These are phyloP conservation scores for Bovichtus diacanthus DNA, from an alignment of 2,797 vertebrate species.

Conservation along the genomic window DNA sequence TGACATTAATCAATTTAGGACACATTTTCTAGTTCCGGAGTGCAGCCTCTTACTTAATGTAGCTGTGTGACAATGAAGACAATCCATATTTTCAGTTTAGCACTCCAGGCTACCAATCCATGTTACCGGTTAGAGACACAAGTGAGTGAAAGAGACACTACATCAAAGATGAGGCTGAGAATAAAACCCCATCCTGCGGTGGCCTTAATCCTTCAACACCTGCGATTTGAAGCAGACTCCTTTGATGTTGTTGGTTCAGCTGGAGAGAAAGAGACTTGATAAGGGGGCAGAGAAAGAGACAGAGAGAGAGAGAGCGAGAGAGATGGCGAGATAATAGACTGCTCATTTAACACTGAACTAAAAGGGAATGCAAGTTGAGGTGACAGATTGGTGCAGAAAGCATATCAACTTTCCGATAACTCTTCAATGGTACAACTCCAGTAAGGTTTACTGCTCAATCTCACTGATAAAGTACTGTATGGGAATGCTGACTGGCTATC, in stretches of 20 bases:
- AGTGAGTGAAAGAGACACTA: slow-evolving; percentile 67
- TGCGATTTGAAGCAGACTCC: slow-evolving; percentile 81
- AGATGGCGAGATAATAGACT: slow-evolving; percentile 39
- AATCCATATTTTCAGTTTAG: slow-evolving; percentile 38
- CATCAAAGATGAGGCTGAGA: slow-evolving; percentile 78
- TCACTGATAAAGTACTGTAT: slow-evolving; percentile 41
- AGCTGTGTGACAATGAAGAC: slow-evolving; percentile 27
- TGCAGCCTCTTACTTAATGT: slow-evolving; percentile 16
- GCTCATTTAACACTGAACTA: slow-evolving; percentile 53
- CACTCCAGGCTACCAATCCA: slow-evolving; percentile 27
- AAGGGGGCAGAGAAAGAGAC: slow-evolving; percentile 35
- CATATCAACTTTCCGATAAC: slow-evolving; percentile 29
- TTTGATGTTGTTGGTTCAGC: slow-evolving; percentile 80
- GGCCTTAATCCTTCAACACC: slow-evolving; percentile 86
- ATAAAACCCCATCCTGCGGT: slow-evolving; percentile 78
- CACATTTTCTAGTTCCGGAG: not conserved
- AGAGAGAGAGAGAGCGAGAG: not conserved
- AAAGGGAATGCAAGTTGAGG: slow-evolving; percentile 51
- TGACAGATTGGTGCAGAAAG: slow-evolving; percentile 28
- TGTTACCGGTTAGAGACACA: slow-evolving; percentile 57
- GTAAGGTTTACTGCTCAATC: slow-evolving; percentile 47
- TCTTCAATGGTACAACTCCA: slow-evolving; percentile 22
- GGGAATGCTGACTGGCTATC: slow-evolving; percentile 51
- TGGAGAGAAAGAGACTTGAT: slow-evolving; percentile 65
- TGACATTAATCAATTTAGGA: slow-evolving; percentile 15